phyloP scores from a whole-genome alignment of 1,140 invertebrate genomes.

The Aphaenogaster floridana region DNA sequence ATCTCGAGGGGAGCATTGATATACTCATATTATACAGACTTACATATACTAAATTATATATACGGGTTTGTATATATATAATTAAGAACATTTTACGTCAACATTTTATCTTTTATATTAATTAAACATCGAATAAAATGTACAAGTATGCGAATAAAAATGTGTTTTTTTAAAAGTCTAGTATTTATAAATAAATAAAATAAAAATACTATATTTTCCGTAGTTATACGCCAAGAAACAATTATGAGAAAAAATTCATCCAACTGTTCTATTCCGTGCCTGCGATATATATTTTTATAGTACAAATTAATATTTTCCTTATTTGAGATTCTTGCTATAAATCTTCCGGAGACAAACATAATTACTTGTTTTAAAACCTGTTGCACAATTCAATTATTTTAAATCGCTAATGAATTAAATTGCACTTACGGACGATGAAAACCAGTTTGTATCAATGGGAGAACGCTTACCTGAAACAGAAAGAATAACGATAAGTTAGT shows the following conservation, averaged over 20 bases:
- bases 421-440: constrained; percentile 25
- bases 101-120: background rate
- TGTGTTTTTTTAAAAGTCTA: background rate
- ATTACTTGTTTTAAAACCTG: constrained; percentile 2
- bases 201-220: background rate
- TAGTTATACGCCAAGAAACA: background rate
- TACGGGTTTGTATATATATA: no score
- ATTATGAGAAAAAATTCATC: background rate
- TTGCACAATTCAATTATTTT: background rate
- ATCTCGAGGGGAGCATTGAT: background rate
- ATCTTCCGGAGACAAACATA: background rate
- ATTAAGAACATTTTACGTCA: no score
- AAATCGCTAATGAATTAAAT: constrained; percentile 33
- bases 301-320: background rate
- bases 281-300: background rate
- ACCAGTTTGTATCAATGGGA: constrained; percentile 25
- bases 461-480: constrained; percentile 72
- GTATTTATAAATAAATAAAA: background rate
- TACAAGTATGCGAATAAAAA: background rate
- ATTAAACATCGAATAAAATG: background rate
- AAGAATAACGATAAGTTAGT: constrained; percentile 25
- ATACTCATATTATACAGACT: background rate
- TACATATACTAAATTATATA: background rate
- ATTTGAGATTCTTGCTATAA: background rate
- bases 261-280: no score